Conservation (phyloP, 64 coral and sea anemone genomes). For the Pocillopora damicornis region DNA sequence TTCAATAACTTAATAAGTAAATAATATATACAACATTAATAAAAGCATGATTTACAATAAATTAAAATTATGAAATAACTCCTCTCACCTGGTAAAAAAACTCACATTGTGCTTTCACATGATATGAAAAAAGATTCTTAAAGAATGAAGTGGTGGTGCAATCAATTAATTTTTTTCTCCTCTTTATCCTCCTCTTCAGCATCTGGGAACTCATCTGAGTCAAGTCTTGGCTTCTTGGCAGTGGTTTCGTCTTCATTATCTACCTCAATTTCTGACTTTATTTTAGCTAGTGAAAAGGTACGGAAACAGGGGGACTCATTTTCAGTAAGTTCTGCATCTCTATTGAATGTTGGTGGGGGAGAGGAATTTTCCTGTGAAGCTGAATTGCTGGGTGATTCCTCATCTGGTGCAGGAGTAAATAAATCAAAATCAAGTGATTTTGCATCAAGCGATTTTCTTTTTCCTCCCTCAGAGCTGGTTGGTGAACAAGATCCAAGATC, state of each 20-base stretch:
- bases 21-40: too few relatives aligned
- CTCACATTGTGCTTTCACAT: too few relatives aligned
- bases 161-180: neutral
- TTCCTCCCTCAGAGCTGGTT: conserved; percentile 60
- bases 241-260: neutral
- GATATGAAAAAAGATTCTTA: too few relatives aligned
- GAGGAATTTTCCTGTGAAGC: neutral
- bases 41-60: too few relatives aligned
- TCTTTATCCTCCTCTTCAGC: neutral
- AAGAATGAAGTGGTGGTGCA: neutral
- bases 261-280: conserved; percentile 21
- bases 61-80: too few relatives aligned
- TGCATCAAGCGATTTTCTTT: conserved; percentile 20
- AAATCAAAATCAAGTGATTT: conserved; percentile 62
- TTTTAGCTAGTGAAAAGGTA: conserved; percentile 39
- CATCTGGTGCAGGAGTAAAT: neutral
- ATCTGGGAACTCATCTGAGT: neutral
- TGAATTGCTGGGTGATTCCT: conserved; percentile 9
- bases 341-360: neutral
- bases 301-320: neutral
- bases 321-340: neutral
- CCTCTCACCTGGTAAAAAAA: too few relatives aligned
- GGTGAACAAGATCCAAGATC: conserved; percentile 43
- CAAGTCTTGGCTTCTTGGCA: conserved; percentile 21
- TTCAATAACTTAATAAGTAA: too few relatives aligned